A percentile compares a stretch with the other conserved stretches of the same genome.
These are phyloP conservation scores for Euglossa dilemma DNA, from an alignment of 1,140 invertebrate genomes.

Conservation along the genomic window DNA sequence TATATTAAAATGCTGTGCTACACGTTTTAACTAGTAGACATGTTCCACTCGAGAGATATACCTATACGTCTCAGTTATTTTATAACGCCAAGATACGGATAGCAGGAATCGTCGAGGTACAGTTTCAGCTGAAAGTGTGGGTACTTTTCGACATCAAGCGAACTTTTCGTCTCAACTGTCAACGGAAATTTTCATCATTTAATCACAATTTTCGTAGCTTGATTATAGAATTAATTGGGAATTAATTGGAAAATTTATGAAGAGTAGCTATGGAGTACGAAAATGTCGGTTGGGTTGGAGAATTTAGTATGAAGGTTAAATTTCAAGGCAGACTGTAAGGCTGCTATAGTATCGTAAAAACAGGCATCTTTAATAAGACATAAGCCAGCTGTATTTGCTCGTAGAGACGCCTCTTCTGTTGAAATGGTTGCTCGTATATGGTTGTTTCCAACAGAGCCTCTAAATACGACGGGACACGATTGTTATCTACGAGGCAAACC, in stretches of 20 bases:
- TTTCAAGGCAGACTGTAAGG: not conserved
- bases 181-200: not conserved
- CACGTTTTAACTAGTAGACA: not conserved
- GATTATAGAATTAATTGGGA: too few relatives aligned
- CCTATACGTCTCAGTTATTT: not conserved
- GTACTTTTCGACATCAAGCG: not conserved
- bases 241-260: too few relatives aligned
- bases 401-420: not conserved
- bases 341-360: not conserved
- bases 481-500: not conserved
- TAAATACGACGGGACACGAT: not conserved
- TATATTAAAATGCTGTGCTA: conserved; percentile 5
- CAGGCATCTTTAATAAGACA: not conserved
- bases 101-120: not conserved
- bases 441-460: not conserved
- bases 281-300: not conserved
- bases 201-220: not conserved
- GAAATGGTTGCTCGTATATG: not conserved
- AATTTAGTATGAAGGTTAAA: not conserved
- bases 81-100: not conserved
- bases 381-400: not conserved
- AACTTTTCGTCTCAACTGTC: too few relatives aligned
- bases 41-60: not conserved
- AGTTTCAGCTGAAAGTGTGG: not conserved
- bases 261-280: too few relatives aligned